These are phyloP conservation scores for Pseudomyrmex dendroicus DNA, from an alignment of 1,140 invertebrate species.

Conservation along the genomic window DNA sequence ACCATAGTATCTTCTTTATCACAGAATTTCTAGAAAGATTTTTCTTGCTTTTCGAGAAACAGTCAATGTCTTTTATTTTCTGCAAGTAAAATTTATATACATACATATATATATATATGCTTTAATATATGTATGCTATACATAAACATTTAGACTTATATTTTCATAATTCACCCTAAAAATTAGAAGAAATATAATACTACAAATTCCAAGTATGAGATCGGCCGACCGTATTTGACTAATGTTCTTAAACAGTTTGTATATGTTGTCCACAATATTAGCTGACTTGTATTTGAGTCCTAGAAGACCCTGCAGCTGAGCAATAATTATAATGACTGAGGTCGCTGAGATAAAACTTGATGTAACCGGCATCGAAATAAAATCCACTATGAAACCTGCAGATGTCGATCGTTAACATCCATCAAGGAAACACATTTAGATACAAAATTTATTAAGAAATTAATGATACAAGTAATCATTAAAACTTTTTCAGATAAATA, in stretches of 20 bases:
- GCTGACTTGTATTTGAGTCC: slow-evolving; percentile 89
- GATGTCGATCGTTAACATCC: slow-evolving; percentile 7
- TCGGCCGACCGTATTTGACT: slow-evolving; percentile 86
- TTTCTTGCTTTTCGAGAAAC: slow-evolving; percentile 70
- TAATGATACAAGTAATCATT: neutral
- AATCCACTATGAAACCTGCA: slow-evolving; percentile 96
- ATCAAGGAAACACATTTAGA: neutral
- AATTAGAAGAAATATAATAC: slow-evolving; percentile 88
- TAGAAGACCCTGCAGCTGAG: slow-evolving; percentile 94
- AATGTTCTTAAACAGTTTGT: slow-evolving; percentile 87
- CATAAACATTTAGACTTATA: slow-evolving; percentile 20
- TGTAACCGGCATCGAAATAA: slow-evolving; percentile 96
- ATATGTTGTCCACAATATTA: slow-evolving; percentile 87
- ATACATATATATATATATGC: too few relatives aligned
- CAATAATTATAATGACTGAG: slow-evolving; percentile 94
- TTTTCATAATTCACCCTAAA: slow-evolving; percentile 87
- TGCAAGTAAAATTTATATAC: slow-evolving; percentile 77
- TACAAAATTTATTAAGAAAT: too few relatives aligned
- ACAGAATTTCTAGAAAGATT: slow-evolving; percentile 49
- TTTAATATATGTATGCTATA: too few relatives aligned
- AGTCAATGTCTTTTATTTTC: slow-evolving; percentile 89
- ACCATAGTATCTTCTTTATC: slow-evolving; percentile 88
- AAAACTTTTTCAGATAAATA: neutral
- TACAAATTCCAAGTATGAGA: slow-evolving; percentile 87
- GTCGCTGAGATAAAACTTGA: slow-evolving; percentile 97